Evolutionary conservation across 2,888 invertebrate species (phyloP), one percentile per base, ranked within the genome.

Genomic region (Julus scandinavius): DNA sequence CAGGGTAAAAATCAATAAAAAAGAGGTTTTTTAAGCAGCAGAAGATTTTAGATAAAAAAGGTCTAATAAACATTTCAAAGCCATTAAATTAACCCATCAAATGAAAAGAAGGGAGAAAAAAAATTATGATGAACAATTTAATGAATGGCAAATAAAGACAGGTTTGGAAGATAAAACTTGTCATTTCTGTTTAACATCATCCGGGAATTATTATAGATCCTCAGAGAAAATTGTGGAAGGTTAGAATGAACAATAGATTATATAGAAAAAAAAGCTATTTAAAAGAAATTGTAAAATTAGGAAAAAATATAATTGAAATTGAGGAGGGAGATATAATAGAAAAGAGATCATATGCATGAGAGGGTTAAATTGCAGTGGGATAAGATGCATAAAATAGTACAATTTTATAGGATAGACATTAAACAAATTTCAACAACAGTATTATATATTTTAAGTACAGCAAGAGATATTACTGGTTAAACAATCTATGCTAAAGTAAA

Each of bases 31-130:
- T 4, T 15, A 29, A 29, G 29, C 29, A 15, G 11, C 63, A 63
- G 63, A n/a, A 13, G 49, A 13, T 9, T 15, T 63, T 2, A 6
- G 63, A 63, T 63, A 63, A 63, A 63, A 58, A 4, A 63, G 63
- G 63, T 29, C 63, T 63, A 63, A 63, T 63, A 63, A 63, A 63
- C 63, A 63, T 63, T 63, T 63, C 63, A 63, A 63, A 63, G 63
- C 63, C 63, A 63, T 63, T 63, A 63, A 63, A 63, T 63, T 63
- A 63, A 20, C 13, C 63, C 63, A 63, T 63, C 20, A 63, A n/a
- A 63, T 20, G 63, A 20, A 63, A 63, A 63, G 13, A 1, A 20
- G n/a, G 4, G 20, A 3, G 58, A 63, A 63, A 63, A 63, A 63
- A 63, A 49, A 29, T 29, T 54, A 54, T 17, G 54, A 54, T n/a